A percentile compares a stretch with the other conserved stretches of the same genome.
phyloP scores from a whole-genome alignment of 2,113 vertebrate genomes.

The Calypte anna region DNA sequence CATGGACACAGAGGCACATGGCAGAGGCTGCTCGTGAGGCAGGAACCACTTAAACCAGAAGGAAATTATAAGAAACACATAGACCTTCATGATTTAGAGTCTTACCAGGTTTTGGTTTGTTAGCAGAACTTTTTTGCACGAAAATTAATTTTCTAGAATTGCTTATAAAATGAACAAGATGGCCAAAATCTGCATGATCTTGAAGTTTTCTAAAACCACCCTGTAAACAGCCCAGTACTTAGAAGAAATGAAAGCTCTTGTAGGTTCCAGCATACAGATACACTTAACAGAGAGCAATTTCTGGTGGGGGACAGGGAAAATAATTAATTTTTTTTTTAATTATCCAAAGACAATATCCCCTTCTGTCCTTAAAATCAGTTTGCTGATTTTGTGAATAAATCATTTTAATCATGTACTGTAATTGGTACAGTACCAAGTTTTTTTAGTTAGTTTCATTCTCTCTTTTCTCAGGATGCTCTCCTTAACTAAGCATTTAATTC shows the following conservation, averaged over 20 bases:
- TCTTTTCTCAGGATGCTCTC: background rate
- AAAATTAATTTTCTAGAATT: background rate
- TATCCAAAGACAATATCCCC: background rate
- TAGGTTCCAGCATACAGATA: background rate
- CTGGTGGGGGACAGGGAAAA: background rate
- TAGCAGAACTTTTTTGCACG: background rate
- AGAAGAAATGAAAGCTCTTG: background rate
- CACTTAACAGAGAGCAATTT: background rate
- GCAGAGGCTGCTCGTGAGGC: background rate
- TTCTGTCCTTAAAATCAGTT: background rate
- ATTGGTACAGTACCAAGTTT: background rate
- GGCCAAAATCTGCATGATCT: background rate
- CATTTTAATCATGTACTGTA: too few relatives aligned
- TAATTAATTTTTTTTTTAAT: background rate
- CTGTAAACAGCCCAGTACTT: background rate
- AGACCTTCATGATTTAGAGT: background rate
- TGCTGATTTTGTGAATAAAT: background rate
- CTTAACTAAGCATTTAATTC: fast-evolving
- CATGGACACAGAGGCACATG: fast-evolving
- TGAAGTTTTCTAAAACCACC: background rate
- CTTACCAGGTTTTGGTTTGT: background rate
- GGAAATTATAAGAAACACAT: too few relatives aligned
- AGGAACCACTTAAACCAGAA: background rate
- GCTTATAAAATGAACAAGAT: background rate
- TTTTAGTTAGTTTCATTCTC: background rate